Base-by-base conservation (phyloP, 2,888 invertebrate genomes). In the Diarsia mendica region DNA sequence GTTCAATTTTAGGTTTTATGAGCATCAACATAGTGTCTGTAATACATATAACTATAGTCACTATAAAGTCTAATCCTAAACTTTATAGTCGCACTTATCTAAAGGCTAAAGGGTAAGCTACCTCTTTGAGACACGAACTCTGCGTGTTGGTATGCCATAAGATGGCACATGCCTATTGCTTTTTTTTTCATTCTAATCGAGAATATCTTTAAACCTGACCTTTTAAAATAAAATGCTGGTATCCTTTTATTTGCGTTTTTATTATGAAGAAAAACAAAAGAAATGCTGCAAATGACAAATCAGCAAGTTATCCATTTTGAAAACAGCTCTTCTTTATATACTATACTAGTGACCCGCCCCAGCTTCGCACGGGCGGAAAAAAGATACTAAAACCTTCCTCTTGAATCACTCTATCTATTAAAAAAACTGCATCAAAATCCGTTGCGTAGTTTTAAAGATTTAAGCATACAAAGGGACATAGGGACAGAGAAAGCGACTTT, bases 41-140 rank as follows among this genome's bases (percentile, higher is more conserved):
- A 28, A 55, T 72, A 8, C n/a, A 20, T 15, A 15, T 28, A 49
- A 58, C 58, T 28, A n/a, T n/a, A 39, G 44, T 63, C 63, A 44
- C 39, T 39, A 8, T 44, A 44, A 44, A 44, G n/a, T 63, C 44
- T n/a, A 44, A n/a, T 44, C 20, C 20, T 61, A 20, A 39, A 39
- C 39, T 39, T 39, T 39, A 39, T 39, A 39, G 39, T 39, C 9
- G 13, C 8, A 39, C 23, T 70, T 46, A 49, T 44, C 48, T 10
- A 58, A 76, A 58, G n/a, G 48, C 48, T 10, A 58, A 76, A 58
- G n/a, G 48, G 9, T 55, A 64, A 33, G 18, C 48, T 69, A 28
- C n/a, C 8, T 18, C 39, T 13, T 9, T 18, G 20, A 20, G 18
- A 20, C 23, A 51, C 2, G 15, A 33, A 33, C 33, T 23, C n/a